Percentiles rank a stretch among this genome's conserved stretches.
phyloP scores from a whole-genome alignment of 2,888 invertebrate genomes.

The Drosophila quinaria region DNA sequence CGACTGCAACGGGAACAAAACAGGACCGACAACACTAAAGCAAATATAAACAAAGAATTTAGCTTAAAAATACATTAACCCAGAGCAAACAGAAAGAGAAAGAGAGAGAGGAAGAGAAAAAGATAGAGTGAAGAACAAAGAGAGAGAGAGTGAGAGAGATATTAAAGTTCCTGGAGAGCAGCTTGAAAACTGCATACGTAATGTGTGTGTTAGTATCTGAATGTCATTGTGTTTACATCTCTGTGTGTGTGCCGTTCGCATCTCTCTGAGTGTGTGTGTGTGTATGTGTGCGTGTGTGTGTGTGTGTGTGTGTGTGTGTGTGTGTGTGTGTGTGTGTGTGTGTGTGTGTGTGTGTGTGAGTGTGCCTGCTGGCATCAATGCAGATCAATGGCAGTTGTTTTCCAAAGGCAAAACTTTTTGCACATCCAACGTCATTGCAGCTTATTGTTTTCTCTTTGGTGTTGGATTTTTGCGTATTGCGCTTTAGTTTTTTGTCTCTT shows the following conservation, averaged over 20 bases:
- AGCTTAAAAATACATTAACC: conserved; percentile 81
- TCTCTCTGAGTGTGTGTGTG: conserved; percentile 6
- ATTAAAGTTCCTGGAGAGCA: conserved; percentile 32
- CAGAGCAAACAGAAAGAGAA: conserved; percentile 43
- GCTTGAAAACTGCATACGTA: conserved; percentile 69
- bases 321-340: conserved; percentile 16
- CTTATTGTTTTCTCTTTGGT: conserved; percentile 64
- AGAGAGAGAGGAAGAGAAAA: background rate
- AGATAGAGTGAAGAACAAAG: background rate
- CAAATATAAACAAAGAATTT: conserved; percentile 81
- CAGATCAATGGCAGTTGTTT: conserved; percentile 72
- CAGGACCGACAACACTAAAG: conserved; percentile 68
- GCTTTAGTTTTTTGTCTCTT: conserved; percentile 51
- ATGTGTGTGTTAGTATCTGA: conserved; percentile 35
- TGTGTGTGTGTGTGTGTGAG: conserved; percentile 22
- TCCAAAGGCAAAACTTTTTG: conserved; percentile 32
- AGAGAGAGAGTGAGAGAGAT: conserved; percentile 11
- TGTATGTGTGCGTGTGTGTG: conserved; percentile 20
- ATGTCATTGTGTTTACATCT: conserved; percentile 29
- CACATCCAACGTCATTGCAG: conserved; percentile 42
- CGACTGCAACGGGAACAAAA: conserved; percentile 50
- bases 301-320: conserved; percentile 25
- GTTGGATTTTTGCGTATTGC: conserved; percentile 55
- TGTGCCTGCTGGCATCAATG: conserved; percentile 62
- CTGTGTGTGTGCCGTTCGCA: conserved; percentile 8